These are phyloP conservation scores for Syngnathus floridae DNA, from an alignment of 2,113 vertebrate genomes.

Conservation along the genomic window DNA sequence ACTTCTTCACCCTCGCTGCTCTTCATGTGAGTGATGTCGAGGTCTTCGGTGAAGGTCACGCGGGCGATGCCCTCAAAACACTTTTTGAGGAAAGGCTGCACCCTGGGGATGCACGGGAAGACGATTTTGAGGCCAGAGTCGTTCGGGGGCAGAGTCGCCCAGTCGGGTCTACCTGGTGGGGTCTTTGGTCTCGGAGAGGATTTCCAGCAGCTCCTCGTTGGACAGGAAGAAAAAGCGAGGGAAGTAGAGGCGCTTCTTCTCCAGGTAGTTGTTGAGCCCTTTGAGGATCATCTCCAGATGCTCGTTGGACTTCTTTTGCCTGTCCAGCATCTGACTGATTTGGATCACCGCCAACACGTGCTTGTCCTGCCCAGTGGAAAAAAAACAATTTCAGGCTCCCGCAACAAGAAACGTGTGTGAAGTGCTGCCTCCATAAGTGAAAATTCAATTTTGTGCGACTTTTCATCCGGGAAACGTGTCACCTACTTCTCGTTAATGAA, in stretches of 20 bases:
- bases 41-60: slow-evolving; percentile 79
- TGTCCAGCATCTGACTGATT: slow-evolving; percentile 81
- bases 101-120: slow-evolving; percentile 56
- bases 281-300: slow-evolving; percentile 84
- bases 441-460: too few species aligned
- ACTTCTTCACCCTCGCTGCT: slow-evolving; percentile 85
- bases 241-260: slow-evolving; percentile 86
- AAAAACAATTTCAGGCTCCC: neutral
- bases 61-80: slow-evolving; percentile 88
- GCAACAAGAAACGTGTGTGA: too few species aligned
- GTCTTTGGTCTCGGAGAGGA: slow-evolving; percentile 90
- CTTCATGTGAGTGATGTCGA: slow-evolving; percentile 86
- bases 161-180: slow-evolving; percentile 74
- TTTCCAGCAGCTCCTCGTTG: slow-evolving; percentile 89
- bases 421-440: too few species aligned
- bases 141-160: too few species aligned
- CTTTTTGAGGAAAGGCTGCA: slow-evolving; percentile 86
- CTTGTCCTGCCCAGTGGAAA: slow-evolving; percentile 71
- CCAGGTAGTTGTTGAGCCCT: slow-evolving; percentile 87
- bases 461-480: too few species aligned
- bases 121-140: neutral
- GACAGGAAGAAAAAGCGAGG: slow-evolving; percentile 92
- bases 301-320: slow-evolving; percentile 75
- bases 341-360: slow-evolving; percentile 74
- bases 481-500: too few species aligned